Evolutionary conservation across 1,140 invertebrate species (phyloP), one percentile per base, ranked within the genome.

Genomic region (Papilio machaon): DNA sequence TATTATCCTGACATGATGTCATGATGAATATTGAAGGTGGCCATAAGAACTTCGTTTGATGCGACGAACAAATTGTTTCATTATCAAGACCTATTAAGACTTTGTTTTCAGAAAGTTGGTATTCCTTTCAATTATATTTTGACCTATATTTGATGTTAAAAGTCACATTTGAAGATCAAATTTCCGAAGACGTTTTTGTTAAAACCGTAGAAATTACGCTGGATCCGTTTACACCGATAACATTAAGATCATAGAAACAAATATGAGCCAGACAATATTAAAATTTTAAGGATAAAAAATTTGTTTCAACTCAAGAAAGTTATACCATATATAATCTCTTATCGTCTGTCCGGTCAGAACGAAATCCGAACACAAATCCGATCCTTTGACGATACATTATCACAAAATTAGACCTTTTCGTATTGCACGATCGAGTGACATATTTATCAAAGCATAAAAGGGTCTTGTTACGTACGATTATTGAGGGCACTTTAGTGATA

Each of bases 401-500:
- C 91, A 87, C 88, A 85, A 85, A 89, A 85, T 82, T 84, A 84
- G 84, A 80, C 86, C 88, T 81, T 82, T 76, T 79, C 80, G 84
- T 84, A 85, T 85, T 81, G 82, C 85, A 84, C 88, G 89, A 91
- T 90, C 88, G 87, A 85, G 80, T 81, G 86, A 73, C 86, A 85
- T 88, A 87, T 91, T 91, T 91, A 89, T 91, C 89, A 92, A 91
- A 92, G 86, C 91, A 89, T 85, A 81, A 88, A 89, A 86, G 83
- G 85, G 83, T 85, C 73, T 82, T 70, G 64, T 70, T 70, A 70
- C 79, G 80, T 82, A 76, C 80, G 76, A 87, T 85, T 88, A 88
- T 85, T 85, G 80, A 75, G 73, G 79, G 75, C 73, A 79, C 70
- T 83, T 87, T 85, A 84, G 86, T 82, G 81, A 84, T 58, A 84